Percentiles rank a stretch among this genome's conserved stretches.
Conservation (phyloP, 2,888 invertebrate genomes). For the Desoria tigrina region DNA sequence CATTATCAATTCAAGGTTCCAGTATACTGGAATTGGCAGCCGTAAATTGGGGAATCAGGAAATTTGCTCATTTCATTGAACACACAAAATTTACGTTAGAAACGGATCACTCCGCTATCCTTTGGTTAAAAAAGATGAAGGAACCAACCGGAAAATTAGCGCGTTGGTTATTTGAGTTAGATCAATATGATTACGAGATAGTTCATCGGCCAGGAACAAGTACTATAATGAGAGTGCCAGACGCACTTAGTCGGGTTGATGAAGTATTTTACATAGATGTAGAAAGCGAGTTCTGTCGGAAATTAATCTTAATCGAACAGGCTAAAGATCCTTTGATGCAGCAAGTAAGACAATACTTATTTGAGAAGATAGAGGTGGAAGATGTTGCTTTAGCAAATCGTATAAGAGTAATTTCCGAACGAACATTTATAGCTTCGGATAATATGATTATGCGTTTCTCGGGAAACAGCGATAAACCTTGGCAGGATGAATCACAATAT, state of each 20-base stretch:
- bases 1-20: constrained; percentile 7
- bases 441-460: constrained; percentile 27
- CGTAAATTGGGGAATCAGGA: constrained; percentile 11
- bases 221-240: constrained; percentile 56
- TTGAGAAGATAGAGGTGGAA: background rate
- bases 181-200: constrained; percentile 56
- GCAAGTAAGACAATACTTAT: constrained; percentile 21
- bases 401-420: constrained; percentile 16
- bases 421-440: background rate
- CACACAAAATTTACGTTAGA: constrained; percentile 55
- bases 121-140: constrained; percentile 58
- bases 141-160: constrained; percentile 57
- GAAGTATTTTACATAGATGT: background rate
- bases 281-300: background rate
- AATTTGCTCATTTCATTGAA: constrained; percentile 57
- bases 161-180: constrained; percentile 58
- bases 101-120: constrained; percentile 59
- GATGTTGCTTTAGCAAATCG: background rate
- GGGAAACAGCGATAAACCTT: constrained; percentile 25
- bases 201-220: constrained; percentile 56
- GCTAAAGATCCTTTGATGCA: constrained; percentile 19
- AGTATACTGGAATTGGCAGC: constrained; percentile 23
- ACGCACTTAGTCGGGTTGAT: constrained; percentile 45
- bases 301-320: constrained; percentile 21
- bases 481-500: constrained; percentile 32